phyloP scores from a whole-genome alignment of 2,888 invertebrate species.

The Gymnocheta viridis region DNA sequence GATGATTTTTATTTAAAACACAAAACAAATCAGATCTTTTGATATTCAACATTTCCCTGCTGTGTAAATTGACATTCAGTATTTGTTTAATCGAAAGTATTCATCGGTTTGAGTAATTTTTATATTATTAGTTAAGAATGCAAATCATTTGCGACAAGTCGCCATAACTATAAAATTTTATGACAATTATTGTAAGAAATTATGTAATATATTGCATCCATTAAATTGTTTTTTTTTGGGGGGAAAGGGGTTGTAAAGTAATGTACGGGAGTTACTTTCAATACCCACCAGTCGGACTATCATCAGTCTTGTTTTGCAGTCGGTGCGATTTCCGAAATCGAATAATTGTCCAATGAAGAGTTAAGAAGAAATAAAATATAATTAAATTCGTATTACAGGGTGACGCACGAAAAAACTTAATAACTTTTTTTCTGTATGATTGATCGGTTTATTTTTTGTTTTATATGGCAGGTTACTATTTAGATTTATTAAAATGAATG shows the following conservation, averaged over 20 bases:
- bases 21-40: constrained; percentile 31
- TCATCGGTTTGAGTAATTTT: background rate
- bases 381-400: no score
- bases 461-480: no score
- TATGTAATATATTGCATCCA: background rate
- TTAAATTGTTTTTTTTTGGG: background rate
- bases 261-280: no score
- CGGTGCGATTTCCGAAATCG: no score
- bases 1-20: constrained; percentile 34
- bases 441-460: no score
- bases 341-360: no score
- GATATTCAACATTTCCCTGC: constrained; percentile 39
- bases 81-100: constrained; percentile 30
- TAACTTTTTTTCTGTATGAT: no score
- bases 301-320: no score
- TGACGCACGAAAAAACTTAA: no score
- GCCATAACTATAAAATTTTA: background rate
- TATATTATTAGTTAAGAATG: background rate
- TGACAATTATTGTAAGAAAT: background rate
- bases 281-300: no score
- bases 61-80: constrained; percentile 48
- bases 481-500: no score
- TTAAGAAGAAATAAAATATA: no score
- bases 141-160: background rate
- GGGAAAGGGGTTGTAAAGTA: background rate